Base-by-base conservation (phyloP, 2,888 invertebrate species). In the Nephrotoma guestfalica region DNA sequence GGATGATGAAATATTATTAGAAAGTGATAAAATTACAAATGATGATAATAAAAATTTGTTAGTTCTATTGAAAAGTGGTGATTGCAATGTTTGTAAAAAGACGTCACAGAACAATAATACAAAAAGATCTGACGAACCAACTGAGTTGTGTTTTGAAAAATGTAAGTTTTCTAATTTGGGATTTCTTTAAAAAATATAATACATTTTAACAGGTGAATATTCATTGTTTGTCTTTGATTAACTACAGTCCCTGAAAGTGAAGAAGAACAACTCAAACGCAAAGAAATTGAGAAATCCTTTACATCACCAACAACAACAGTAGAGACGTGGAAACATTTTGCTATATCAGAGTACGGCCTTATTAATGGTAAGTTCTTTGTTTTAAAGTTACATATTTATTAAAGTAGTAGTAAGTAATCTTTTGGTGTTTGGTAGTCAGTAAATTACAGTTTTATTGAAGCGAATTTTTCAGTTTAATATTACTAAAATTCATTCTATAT, bases 71-170 rank as follows among this genome's bases (percentile, higher is more conserved):
- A 43, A 47, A 86, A 86, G 41, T 57, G 51, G 51, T 51, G 51
- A 57, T 51, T 51, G 51, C 15, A 41, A 51, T 41, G 86, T 85
- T 43, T 85, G 85, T 45, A 85, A 43, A 85, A 85, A 86, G 57
- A 51, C 43, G 15, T 86, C 40, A 18, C 86, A 51, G 9, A 86
- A 86, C 41, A 51, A 86, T 86, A 86, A 57, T 43, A 87, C 87
- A 43, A 87, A 88, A 71, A 84, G 88, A 9, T 87, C 88, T 11
- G 90, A 90, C 89, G 90, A 90, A 90, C 93, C 94, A 89, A 92
- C 93, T 57, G 94, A 95, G 91, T 91, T 95, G 88, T 94, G 93
- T 91, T 95, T 95, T 90, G 95, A 95, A 91, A 93, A 93, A 92
- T 93, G 95, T 95, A 93, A 90, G 88, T 47, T 83, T 83, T 30